Evolutionary conservation across 2,888 invertebrate genomes (phyloP).

Genomic region (Polyommatus icarus): DNA sequence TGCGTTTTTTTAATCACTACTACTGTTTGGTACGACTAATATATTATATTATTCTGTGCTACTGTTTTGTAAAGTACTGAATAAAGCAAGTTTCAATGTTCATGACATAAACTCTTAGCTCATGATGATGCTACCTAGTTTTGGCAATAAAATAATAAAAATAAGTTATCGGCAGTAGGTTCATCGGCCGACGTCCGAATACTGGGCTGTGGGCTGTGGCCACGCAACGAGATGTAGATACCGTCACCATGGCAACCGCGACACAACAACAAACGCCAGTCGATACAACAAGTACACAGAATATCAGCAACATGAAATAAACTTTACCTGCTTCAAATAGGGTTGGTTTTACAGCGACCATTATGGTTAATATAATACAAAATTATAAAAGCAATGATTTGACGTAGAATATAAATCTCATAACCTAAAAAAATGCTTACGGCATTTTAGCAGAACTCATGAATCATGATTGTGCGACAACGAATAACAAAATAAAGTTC

Average conservation of each 20-base stretch:
- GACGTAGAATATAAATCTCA: background rate
- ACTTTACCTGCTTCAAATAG: background rate
- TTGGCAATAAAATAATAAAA: conserved; percentile 25
- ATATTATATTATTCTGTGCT: too few species aligned
- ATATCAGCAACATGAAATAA: background rate
- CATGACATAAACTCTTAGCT: background rate
- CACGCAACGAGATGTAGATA: conserved; percentile 67
- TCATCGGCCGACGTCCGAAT: conserved; percentile 54
- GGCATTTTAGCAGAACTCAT: background rate
- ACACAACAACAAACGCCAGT: conserved; percentile 52
- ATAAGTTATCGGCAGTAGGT: conserved; percentile 43
- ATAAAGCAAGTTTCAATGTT: too few species aligned
- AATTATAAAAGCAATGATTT: background rate
- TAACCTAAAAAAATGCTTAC: background rate
- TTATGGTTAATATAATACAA: background rate
- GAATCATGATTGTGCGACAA: background rate
- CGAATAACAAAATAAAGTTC: too few species aligned
- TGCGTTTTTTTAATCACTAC: too few species aligned
- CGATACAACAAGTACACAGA: conserved; percentile 1
- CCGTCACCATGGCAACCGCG: conserved; percentile 59
- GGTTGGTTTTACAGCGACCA: background rate
- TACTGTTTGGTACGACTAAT: too few species aligned
- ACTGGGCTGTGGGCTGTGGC: conserved; percentile 46
- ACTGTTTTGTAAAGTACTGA: too few species aligned
- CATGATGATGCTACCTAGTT: background rate